A percentile compares a stretch with the other conserved stretches of the same genome.
Conservation (phyloP, 2,888 invertebrate species). For the Microctonus hyperodae region DNA sequence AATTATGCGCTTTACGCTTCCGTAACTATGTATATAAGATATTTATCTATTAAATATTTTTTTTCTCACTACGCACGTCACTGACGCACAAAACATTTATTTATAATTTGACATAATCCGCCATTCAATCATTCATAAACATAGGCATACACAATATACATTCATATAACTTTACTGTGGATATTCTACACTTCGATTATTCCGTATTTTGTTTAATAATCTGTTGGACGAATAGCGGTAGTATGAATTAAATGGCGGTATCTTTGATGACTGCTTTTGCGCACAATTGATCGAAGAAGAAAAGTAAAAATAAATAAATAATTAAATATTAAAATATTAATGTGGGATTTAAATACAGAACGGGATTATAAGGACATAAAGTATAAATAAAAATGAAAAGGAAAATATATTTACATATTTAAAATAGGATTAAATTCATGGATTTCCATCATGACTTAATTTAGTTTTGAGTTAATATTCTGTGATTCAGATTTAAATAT, state of each 20-base stretch:
- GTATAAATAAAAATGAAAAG: too few relatives aligned
- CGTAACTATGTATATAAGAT: not conserved
- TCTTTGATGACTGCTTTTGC: conserved; percentile 43
- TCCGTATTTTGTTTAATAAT: conserved; percentile 25
- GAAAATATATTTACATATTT: too few relatives aligned
- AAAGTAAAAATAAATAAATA: conserved; percentile 4
- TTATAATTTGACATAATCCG: conserved; percentile 17
- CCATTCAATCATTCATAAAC: not conserved
- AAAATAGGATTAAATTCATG: too few relatives aligned
- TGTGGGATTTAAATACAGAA: conserved; percentile 26
- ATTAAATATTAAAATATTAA: conserved; percentile 13
- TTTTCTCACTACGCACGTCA: not conserved
- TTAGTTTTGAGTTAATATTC: too few relatives aligned
- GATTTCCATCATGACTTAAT: too few relatives aligned
- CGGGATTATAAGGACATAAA: conserved; percentile 34
- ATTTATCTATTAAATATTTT: conserved; percentile 1
- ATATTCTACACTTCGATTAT: conserved; percentile 10
- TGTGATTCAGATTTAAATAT: too few relatives aligned
- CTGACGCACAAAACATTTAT: not conserved
- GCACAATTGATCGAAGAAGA: conserved; percentile 15
- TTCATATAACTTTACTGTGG: conserved; percentile 2
- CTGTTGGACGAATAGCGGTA: conserved; percentile 16
- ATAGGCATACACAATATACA: not conserved
- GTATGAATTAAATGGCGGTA: conserved; percentile 34
- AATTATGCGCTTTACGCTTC: not conserved